phyloP scores from a whole-genome alignment of 2,888 invertebrate species.

The Erebia ligea region DNA sequence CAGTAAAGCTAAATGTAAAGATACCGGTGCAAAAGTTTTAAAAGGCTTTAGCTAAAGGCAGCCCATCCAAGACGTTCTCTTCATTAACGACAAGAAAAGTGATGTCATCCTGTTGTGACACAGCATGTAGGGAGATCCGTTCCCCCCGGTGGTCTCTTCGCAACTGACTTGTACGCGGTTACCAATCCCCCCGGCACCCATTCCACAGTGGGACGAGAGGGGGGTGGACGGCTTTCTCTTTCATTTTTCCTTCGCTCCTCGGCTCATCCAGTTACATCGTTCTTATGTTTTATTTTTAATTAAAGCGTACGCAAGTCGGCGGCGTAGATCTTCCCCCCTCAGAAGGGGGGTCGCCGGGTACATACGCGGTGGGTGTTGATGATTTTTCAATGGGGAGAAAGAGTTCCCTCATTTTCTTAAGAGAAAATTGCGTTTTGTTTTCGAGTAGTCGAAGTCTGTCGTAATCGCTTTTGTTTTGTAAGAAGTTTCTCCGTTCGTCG shows the following conservation, averaged over 20 bases:
- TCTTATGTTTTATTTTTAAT: slow-evolving; percentile 84
- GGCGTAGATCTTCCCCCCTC: slow-evolving; percentile 76
- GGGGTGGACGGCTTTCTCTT: slow-evolving; percentile 82
- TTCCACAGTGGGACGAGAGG: slow-evolving; percentile 45
- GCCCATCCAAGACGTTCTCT: slow-evolving; percentile 75
- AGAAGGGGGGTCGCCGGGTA: slow-evolving; percentile 58
- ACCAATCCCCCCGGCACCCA: slow-evolving; percentile 56
- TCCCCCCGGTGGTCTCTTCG: slow-evolving; percentile 71
- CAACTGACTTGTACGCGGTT: slow-evolving; percentile 76
- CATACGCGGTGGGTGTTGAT: slow-evolving; percentile 82
- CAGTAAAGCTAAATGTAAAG: slow-evolving; percentile 26
- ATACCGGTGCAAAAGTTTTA: slow-evolving; percentile 28
- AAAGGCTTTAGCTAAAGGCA: slow-evolving; percentile 54
- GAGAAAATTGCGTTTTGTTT: slow-evolving; percentile 84
- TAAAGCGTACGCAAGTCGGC: slow-evolving; percentile 84
- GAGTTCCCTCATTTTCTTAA: slow-evolving; percentile 84
- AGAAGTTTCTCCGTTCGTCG: slow-evolving; percentile 65
- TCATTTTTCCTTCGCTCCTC: slow-evolving; percentile 84
- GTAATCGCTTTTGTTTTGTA: slow-evolving; percentile 82
- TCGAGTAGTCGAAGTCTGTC: slow-evolving; percentile 83
- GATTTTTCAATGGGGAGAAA: slow-evolving; percentile 84
- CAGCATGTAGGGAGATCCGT: slow-evolving; percentile 72
- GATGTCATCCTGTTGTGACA: slow-evolving; percentile 81
- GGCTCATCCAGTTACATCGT: slow-evolving; percentile 84
- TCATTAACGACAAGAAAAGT: slow-evolving; percentile 83